Evolutionary conservation across 1,140 invertebrate species (phyloP).

Genomic region (Drosophila guanche): DNA sequence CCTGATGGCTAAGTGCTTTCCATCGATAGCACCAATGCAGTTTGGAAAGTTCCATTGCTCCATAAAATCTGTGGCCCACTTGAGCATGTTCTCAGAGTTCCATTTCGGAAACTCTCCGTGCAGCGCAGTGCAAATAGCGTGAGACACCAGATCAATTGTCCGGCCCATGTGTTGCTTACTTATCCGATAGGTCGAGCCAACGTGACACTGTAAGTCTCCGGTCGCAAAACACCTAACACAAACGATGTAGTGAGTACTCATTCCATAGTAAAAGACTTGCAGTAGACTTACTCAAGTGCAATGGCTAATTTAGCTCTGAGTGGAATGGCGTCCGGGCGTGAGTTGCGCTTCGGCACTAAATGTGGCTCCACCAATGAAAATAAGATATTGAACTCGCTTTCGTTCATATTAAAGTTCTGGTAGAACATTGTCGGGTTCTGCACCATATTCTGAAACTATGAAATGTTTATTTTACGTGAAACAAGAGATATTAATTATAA

Average conservation of each 20-base stretch:
- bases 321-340: neutral
- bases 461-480: no score
- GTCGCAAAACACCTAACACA: neutral
- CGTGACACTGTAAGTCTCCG: neutral
- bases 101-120: no score
- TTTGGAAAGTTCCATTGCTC: neutral
- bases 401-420: no score
- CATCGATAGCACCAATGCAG: conserved; percentile 3
- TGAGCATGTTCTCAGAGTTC: no score
- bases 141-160: neutral
- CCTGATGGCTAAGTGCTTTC: neutral
- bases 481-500: no score
- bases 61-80: neutral
- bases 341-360: neutral
- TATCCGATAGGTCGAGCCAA: neutral
- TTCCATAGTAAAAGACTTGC: neutral
- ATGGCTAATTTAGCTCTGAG: neutral
- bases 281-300: neutral
- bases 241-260: neutral
- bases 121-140: neutral
- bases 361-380: neutral
- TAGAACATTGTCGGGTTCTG: no score
- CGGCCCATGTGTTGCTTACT: neutral
- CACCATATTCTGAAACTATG: no score
- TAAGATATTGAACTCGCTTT: no score